Percentiles rank a stretch among this genome's conserved stretches.
Evolutionary conservation across 2,888 invertebrate genomes (phyloP).

Genomic region (Tinea pellionella): DNA sequence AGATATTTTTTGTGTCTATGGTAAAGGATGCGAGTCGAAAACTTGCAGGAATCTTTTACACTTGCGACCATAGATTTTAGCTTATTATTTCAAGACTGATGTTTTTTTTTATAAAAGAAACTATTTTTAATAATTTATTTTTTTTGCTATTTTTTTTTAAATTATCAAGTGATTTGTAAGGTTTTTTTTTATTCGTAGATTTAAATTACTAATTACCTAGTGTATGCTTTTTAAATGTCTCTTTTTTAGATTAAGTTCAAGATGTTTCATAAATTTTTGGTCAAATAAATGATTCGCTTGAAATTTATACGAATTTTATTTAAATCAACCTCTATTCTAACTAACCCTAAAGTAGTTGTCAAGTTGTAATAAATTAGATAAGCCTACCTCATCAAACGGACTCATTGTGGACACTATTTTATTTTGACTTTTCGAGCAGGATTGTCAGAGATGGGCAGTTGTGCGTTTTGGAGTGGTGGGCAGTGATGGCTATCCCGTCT

Average conservation of each 20-base stretch:
- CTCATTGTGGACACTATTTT: no score
- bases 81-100: background rate
- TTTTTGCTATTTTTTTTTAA: slow-evolving; percentile 12
- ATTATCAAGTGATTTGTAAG: background rate
- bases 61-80: background rate
- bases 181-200: slow-evolving; percentile 18
- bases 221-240: slow-evolving; percentile 21
- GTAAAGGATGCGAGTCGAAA: no score
- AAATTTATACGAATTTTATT: background rate
- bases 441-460: no score
- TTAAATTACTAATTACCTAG: slow-evolving; percentile 27
- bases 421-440: no score
- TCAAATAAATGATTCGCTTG: background rate
- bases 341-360: no score
- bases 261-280: background rate
- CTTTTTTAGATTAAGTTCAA: slow-evolving; percentile 10
- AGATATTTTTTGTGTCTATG: background rate
- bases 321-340: background rate
- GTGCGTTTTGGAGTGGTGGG: no score
- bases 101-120: background rate
- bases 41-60: no score
- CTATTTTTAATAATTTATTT: slow-evolving; percentile 14
- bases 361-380: no score
- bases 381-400: no score
- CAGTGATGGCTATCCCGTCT: no score